phyloP scores from a whole-genome alignment of 2,113 vertebrate genomes.

The Bos indicus region DNA sequence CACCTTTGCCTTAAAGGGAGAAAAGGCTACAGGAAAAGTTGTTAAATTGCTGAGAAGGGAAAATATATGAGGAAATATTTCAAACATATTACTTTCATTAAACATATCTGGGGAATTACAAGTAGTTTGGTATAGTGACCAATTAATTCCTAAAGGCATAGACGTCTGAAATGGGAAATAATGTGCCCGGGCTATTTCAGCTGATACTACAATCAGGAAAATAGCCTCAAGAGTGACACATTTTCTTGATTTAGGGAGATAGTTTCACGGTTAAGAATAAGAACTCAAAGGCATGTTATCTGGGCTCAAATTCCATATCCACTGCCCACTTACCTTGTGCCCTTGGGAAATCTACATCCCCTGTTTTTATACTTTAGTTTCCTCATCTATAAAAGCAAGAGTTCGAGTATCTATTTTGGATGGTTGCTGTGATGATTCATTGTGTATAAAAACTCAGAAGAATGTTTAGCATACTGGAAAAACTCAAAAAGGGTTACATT shows the following conservation, averaged over 20 bases:
- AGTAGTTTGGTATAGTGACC: not conserved
- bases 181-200: not conserved
- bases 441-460: not conserved
- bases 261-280: not conserved
- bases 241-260: constrained; percentile 19
- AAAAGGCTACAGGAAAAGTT: not conserved
- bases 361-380: not conserved
- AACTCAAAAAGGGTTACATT: not conserved
- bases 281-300: not conserved
- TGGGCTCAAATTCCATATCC: not conserved
- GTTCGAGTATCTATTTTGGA: not conserved
- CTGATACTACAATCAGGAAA: not conserved
- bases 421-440: not conserved
- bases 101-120: constrained; percentile 16
- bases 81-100: not conserved
- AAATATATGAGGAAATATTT: constrained; percentile 20
- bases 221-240: not conserved
- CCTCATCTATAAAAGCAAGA: constrained; percentile 11
- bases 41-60: not conserved
- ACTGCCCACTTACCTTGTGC: not conserved
- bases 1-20: not conserved
- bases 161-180: not conserved
- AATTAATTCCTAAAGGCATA: constrained; percentile 33
- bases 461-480: not conserved
- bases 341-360: not conserved